These are phyloP conservation scores for Pangasius krempfi DNA, from an alignment of 2,797 vertebrate genomes.

Conservation along the genomic window DNA sequence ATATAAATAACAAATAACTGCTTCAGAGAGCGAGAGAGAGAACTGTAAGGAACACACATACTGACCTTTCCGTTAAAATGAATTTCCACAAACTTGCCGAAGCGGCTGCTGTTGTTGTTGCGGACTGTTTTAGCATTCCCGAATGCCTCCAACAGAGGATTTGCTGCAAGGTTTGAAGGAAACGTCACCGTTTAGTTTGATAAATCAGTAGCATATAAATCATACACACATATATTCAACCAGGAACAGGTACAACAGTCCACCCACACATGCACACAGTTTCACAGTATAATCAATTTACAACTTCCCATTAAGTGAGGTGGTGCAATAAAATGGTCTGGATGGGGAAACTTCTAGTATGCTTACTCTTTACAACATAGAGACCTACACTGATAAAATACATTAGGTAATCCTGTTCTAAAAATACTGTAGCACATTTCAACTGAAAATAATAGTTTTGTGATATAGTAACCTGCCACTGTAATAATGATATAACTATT, in stretches of 20 bases:
- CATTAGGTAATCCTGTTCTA: not conserved
- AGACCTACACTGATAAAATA: not conserved
- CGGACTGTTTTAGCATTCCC: slow-evolving; percentile 91
- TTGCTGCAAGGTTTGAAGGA: slow-evolving; percentile 71
- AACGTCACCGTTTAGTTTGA: not conserved
- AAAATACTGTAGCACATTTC: not conserved
- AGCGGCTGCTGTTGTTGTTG: slow-evolving; percentile 91
- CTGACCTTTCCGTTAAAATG: slow-evolving; percentile 79
- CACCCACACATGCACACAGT: not conserved
- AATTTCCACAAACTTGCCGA: slow-evolving; percentile 92
- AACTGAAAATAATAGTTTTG: not conserved
- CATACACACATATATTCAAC: slow-evolving; percentile 80
- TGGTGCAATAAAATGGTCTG: not conserved
- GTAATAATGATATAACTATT: not conserved
- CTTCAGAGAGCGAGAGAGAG: not conserved
- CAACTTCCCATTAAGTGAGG: not conserved
- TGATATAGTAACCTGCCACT: not conserved
- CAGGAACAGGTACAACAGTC: not conserved
- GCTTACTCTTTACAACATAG: not conserved
- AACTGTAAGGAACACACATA: not conserved
- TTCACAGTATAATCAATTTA: not conserved
- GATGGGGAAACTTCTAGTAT: not conserved
- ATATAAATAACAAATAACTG: no score
- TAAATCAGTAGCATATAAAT: not conserved
- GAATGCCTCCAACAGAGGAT: slow-evolving; percentile 87